These are phyloP conservation scores for Dinocampus coccinellae DNA, from an alignment of 2,888 invertebrate species.

Conservation along the genomic window DNA sequence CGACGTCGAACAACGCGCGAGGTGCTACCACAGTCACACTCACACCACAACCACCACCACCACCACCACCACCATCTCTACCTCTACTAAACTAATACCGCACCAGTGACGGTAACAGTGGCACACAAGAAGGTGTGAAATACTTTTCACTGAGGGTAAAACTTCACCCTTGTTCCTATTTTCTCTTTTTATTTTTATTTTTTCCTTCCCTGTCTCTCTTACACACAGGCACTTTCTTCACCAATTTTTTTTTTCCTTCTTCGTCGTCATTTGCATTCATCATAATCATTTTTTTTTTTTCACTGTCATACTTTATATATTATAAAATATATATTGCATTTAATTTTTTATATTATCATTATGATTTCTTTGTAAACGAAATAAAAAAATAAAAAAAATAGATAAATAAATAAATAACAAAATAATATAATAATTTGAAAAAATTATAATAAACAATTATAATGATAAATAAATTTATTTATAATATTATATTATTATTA, in stretches of 20 bases:
- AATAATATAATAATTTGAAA: no score
- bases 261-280: neutral
- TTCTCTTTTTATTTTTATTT: neutral
- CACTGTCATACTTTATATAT: neutral
- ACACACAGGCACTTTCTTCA: no score
- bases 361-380: no score
- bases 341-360: neutral
- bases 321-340: neutral
- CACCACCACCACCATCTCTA: neutral
- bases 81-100: no score
- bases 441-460: no score
- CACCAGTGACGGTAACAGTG: neutral
- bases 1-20: slow-evolving; percentile 45
- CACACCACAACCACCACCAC: slow-evolving; percentile 10
- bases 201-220: neutral
- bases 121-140: slow-evolving; percentile 17
- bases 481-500: no score
- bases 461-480: no score
- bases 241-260: neutral
- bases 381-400: no score
- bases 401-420: no score
- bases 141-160: slow-evolving; percentile 28
- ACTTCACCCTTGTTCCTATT: slow-evolving; percentile 5
- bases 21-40: neutral
- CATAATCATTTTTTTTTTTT: neutral